Evolutionary conservation across 2,797 vertebrate species (phyloP).

Genomic region (Echeneis naucrates): DNA sequence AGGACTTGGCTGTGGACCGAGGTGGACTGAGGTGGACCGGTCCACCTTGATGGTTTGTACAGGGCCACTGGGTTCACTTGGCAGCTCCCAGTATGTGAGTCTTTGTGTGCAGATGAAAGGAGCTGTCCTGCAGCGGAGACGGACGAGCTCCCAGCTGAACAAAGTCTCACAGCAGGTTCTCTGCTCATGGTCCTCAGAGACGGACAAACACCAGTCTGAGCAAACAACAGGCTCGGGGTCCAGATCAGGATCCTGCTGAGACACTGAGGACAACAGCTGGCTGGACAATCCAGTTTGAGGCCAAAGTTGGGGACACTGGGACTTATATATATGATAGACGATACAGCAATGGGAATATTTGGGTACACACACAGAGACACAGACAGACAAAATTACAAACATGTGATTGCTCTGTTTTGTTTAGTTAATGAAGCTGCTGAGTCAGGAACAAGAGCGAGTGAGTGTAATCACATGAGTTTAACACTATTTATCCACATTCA

Average conservation of each 20-base stretch:
- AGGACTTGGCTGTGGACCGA: too few relatives aligned
- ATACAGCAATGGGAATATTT: too few relatives aligned
- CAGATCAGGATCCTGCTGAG: constrained; percentile 18
- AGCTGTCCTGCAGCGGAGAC: constrained; percentile 29
- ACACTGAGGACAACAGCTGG: constrained; percentile 5
- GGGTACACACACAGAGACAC: not conserved
- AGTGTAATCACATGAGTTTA: too few relatives aligned
- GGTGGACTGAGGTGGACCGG: too few relatives aligned
- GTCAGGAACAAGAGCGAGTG: constrained; percentile 19
- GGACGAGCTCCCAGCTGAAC: constrained; percentile 65
- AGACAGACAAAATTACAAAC: constrained; percentile 71
- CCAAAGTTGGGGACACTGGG: not conserved
- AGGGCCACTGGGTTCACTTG: constrained; percentile 47
- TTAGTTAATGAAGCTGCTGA: constrained; percentile 79
- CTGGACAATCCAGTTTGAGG: not conserved
- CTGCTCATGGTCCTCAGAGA: constrained; percentile 8
- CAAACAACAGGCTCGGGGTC: constrained; percentile 46
- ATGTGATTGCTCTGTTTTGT: constrained; percentile 68
- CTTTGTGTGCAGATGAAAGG: constrained; percentile 56
- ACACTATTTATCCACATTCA: too few relatives aligned
- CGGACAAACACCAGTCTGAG: constrained; percentile 6
- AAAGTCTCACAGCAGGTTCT: constrained; percentile 55
- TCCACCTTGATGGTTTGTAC: not conserved
- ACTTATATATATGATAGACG: not conserved
- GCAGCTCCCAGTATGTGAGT: constrained; percentile 23